Evolutionary conservation across 2,797 vertebrate species (phyloP), one percentile per base, ranked within the genome.

Genomic region (Macroramphosus scolopax): DNA sequence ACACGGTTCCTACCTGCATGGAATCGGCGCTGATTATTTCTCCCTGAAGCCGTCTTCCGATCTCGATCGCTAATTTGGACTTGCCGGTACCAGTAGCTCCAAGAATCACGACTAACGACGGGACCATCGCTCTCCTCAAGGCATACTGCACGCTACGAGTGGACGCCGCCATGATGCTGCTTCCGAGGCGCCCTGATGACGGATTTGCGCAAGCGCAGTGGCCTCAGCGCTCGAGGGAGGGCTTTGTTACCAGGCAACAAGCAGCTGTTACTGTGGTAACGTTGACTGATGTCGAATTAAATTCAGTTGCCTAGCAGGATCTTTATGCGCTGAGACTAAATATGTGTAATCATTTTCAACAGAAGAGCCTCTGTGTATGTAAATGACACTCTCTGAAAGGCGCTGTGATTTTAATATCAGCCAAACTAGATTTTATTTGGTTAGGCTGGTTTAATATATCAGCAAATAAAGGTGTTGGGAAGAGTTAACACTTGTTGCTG

Each of bases 1-100:
- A 38, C 51, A 5, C 25, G 6, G 14, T 2, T 59, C 87, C 58
- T 85, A 98, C 96, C 95, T 97, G 95, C 95, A 97, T 97, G 68
- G 94, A 94, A 80, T 98, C 96, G 1, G 95, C 95, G 86, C 94
- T 94, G 82, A 98, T 89, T 48, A 98, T 92, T 68, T 97, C 95
- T 2, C 93, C 95, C 36, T 87, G 87, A 1, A 95, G 82, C 12
- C 88, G 81, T 76, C 87, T 92, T 16, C 92, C 93, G 11, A 98
- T 75, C 75, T 95, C 92, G 31, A 97, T 83, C 1, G 94, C 95
- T 78, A 98, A 81, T 24, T 93, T 93, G 44, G 94, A 95, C 46
- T 96, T 97, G 0, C 94, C 95, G 36, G 93, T 95, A 20, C 95
- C 95, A 5, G 95, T 96, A 15, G 94, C 93, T 34, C 96, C 95